Evolutionary conservation across 2,888 invertebrate genomes (phyloP), one percentile per base, ranked within the genome.

Genomic region (Watsonalla binaria): DNA sequence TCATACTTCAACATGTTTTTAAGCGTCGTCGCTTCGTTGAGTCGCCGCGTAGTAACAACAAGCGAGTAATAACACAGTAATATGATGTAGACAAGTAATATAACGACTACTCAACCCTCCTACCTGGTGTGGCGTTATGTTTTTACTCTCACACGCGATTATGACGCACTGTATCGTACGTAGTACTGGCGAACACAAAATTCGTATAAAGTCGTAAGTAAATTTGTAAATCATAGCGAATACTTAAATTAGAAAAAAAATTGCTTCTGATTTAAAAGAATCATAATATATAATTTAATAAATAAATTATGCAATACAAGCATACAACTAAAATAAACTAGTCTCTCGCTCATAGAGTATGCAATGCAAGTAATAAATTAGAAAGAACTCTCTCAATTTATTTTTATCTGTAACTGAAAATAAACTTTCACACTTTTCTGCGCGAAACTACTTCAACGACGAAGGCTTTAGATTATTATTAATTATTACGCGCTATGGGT

Each of bases 41-140:
- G 61, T 52, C 65, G 63, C 61, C 70, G 61, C 60, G 24, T 24
- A 51, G 52, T 50, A 59, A 57, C 57, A 59, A 59, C 57, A 64
- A 57, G 56, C 63, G 60, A 73, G 75, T 80, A 78, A 80, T 78
- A 80, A 78, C 74, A 70, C 63, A 66, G 77, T 82, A 81, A 78
- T 79, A 71, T 76, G 73, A 76, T 76, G 82, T 82, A 79, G 78
- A 83, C 78, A 82, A 80, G 81, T 76, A 72, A 79, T 79, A 72
- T 67, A 69, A 76, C 66, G 63, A 33, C 47, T 47, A 47, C 47
- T 13, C 37, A 13, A 37, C 37, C 37, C 64, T 70, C 78, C 78
- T 72, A 72, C 76, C 72, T 59, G 57, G 51, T 42, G 51, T 42
- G 55, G 57, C 66, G 62, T 59, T 60, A 58, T 63, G 55, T 57